phyloP scores from a whole-genome alignment of 2,113 vertebrate species.

The Vireo altiloquus region DNA sequence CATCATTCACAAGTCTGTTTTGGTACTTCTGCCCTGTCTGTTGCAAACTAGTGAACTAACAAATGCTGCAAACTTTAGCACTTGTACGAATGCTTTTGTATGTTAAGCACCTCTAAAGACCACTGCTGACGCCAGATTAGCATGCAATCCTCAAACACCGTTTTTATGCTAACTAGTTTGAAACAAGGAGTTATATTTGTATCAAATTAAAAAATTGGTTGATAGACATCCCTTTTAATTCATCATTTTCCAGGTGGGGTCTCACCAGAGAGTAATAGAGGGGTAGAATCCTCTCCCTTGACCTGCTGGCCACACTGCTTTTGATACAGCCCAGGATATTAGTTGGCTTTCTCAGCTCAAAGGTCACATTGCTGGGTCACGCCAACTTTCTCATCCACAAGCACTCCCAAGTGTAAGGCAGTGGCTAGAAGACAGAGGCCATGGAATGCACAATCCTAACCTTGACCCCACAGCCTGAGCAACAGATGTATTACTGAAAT shows the following conservation, averaged over 20 bases:
- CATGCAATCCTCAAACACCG: not conserved
- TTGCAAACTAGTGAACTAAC: not conserved
- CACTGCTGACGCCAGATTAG: not conserved
- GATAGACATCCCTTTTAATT: not conserved
- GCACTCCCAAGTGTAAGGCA: too few relatives aligned
- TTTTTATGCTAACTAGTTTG: not conserved
- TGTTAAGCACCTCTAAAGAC: not conserved
- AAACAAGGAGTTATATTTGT: not conserved
- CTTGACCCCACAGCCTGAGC: too few relatives aligned
- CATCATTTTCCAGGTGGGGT: not conserved
- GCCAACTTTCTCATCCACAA: not conserved
- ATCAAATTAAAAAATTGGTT: not conserved
- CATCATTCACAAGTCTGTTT: not conserved
- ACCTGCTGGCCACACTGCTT: not conserved
- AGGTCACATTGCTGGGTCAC: not conserved
- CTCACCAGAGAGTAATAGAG: not conserved
- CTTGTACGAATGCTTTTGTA: not conserved
- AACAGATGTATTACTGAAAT: too few relatives aligned
- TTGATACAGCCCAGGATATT: not conserved
- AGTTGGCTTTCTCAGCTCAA: not conserved
- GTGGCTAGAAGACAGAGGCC: too few relatives aligned
- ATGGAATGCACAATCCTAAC: too few relatives aligned
- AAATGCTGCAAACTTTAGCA: not conserved
- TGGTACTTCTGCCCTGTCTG: not conserved
- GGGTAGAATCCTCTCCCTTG: not conserved